Base-by-base conservation (phyloP, 2,888 invertebrate genomes). In the Dastarcus helophoroides region DNA sequence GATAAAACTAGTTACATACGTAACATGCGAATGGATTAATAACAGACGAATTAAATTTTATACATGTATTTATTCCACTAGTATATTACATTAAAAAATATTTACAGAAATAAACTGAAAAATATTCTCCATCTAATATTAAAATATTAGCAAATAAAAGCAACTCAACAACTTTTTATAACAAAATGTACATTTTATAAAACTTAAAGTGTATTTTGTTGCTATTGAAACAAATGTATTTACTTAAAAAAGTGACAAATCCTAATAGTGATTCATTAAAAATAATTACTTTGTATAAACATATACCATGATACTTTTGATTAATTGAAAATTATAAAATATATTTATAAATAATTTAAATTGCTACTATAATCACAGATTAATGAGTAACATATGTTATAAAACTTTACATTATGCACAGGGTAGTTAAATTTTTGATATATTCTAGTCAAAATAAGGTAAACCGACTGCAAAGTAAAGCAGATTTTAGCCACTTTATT, bases 301-400 rank as follows among this genome's bases (percentile, higher is more conserved):
- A 19, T 7, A 19, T 6, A 10, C 6, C 6, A 23, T 23, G 24
- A 6, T 8, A 23, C 24, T 10, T 23, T 8, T 5, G 22, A 17
- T 34, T 30, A 25, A 31, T 31, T 29, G 27, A 25, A 35, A 11
- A 35, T 23, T 28, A 35, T 24, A 24, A n/a, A 28, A 32, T 28
- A 16, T 4, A 11, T 23, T 16, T 32, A 34, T 30, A 35, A 36
- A 35, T 34, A 42, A 38, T 36, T 36, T 31, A 38, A 42, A 39
- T 43, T 42, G 41, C 42, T 42, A 41, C 40, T 47, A 44, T 47
- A 48, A 48, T 48, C 48, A 48, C 48, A 48, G 48, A 46, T 48
- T 46, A 46, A 47, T 42, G 42, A 43, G 37, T 41, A 41, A 39
- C 37, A 39, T 37, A 42, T 42, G 29, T 43, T 42, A 40, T 41